Conservation (phyloP, 2,113 vertebrate genomes). For the Vombatus ursinus region DNA sequence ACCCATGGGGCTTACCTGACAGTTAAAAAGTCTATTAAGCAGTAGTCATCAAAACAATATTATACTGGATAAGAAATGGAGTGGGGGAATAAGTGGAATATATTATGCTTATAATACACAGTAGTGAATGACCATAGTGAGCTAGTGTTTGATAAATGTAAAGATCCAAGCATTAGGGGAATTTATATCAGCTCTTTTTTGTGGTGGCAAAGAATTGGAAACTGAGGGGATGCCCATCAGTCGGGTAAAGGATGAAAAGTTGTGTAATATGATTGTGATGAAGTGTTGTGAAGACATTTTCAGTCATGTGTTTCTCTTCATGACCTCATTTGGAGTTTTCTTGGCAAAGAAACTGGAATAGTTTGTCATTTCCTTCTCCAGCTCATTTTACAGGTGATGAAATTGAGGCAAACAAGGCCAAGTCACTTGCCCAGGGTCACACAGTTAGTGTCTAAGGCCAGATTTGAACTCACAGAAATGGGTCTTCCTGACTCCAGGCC, state of each 20-base stretch:
- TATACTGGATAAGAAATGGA: not conserved
- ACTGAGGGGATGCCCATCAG: not conserved
- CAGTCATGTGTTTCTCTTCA: not conserved
- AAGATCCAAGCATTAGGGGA: not conserved
- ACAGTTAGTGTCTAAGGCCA: not conserved
- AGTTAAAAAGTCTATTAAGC: not conserved
- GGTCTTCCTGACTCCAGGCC: not conserved
- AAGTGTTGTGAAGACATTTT: not conserved
- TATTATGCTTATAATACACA: not conserved
- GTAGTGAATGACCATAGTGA: not conserved
- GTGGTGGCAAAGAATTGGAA: not conserved
- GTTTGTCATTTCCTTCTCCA: not conserved
- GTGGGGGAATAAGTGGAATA: not conserved
- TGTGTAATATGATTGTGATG: not conserved
- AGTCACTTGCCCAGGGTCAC: not conserved
- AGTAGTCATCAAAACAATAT: not conserved
- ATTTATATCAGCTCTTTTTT: not conserved
- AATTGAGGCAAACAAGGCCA: not conserved
- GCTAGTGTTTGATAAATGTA: not conserved
- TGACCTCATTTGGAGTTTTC: not conserved
- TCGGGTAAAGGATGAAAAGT: not conserved
- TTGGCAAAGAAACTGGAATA: not conserved
- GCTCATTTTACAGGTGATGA: not conserved
- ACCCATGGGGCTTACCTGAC: not conserved
- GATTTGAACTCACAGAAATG: not conserved